Evolutionary conservation across 1,140 invertebrate genomes (phyloP).

Genomic region (Magallana ariakensis): DNA sequence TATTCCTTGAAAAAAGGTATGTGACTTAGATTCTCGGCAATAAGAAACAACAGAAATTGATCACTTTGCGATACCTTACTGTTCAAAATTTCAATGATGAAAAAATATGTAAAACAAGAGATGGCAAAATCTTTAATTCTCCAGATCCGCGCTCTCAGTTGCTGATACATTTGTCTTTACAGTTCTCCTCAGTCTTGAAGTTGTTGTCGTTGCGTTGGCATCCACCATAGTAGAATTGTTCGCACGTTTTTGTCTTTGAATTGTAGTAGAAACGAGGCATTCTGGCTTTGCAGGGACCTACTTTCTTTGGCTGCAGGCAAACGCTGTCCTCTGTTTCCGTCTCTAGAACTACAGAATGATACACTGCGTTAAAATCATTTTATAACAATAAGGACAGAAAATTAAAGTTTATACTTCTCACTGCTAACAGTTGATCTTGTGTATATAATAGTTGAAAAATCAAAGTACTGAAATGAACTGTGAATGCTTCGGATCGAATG

Average conservation of each 20-base stretch:
- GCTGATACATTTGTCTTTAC: constrained; percentile 64
- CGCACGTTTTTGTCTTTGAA: constrained; percentile 65
- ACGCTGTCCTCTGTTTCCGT: background rate
- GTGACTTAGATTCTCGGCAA: too few relatives aligned
- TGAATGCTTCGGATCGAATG: too few relatives aligned
- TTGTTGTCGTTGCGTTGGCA: constrained; percentile 78
- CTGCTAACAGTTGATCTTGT: too few relatives aligned
- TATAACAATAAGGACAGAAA: too few relatives aligned
- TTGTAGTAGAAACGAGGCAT: constrained; percentile 71
- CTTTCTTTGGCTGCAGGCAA: constrained; percentile 34
- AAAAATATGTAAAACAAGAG: background rate
- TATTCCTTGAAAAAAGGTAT: too few relatives aligned
- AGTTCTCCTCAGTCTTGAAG: constrained; percentile 79
- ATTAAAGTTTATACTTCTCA: too few relatives aligned
- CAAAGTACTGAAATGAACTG: too few relatives aligned
- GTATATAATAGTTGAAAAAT: too few relatives aligned
- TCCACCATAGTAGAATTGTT: constrained; percentile 77
- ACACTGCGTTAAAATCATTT: too few relatives aligned
- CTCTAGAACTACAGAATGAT: background rate
- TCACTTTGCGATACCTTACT: too few relatives aligned
- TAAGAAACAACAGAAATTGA: too few relatives aligned
- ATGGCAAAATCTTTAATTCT: background rate
- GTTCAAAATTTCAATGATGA: too few relatives aligned
- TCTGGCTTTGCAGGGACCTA: constrained; percentile 53
- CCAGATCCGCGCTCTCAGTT: background rate